Base-by-base conservation (phyloP, 2,113 vertebrate species). In the Leptodactylus fuscus region DNA sequence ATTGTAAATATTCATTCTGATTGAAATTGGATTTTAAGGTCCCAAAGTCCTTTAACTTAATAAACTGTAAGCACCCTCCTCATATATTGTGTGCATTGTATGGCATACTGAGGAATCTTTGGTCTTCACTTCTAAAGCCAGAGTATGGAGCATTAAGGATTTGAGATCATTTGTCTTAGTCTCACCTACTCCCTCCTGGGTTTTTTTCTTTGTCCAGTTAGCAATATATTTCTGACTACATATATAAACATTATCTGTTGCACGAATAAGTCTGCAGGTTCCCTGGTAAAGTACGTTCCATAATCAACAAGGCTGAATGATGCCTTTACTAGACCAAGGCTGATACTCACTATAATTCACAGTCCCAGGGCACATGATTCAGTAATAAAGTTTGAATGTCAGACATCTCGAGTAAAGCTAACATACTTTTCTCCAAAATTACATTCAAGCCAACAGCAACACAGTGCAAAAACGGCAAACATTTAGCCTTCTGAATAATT, bases 271-370 rank as follows among this genome's bases (percentile, higher is more conserved):
- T 91, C 91, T 90, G 18, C 62, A 89, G 85, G 77, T 81, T 87
- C 89, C 81, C 89, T 86, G 91, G 86, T 0, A 0, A 87, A 93
- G 90, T 88, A 90, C 90, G 92, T 92, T 91, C 88, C 88, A 85
- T 91, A 92, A 93, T 92, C 93, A 93, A 89, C 91, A 67, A 91
- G 93, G 88, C 89, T 92, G 92, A 94, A 91, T 91, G 92, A 93
- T 93, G 91, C 88, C 92, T 91, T 93, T 88, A 91, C 89, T 88
- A 90, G 92, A 87, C 91, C 85, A 83, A 88, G 90, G 90, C 89
- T 92, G 93, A 91, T 92, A 81, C 88, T 89, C 87, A 85, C 92
- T 91, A 89, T 93, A 93, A 92, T 91, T 95, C 93, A 91, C 90
- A 46, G 85, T 93, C 93, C 93, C 92, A 88, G 88, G 90, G 88